Evolutionary conservation across 1,140 invertebrate species (phyloP).

Genomic region (Drosophila pseudoobscura): DNA sequence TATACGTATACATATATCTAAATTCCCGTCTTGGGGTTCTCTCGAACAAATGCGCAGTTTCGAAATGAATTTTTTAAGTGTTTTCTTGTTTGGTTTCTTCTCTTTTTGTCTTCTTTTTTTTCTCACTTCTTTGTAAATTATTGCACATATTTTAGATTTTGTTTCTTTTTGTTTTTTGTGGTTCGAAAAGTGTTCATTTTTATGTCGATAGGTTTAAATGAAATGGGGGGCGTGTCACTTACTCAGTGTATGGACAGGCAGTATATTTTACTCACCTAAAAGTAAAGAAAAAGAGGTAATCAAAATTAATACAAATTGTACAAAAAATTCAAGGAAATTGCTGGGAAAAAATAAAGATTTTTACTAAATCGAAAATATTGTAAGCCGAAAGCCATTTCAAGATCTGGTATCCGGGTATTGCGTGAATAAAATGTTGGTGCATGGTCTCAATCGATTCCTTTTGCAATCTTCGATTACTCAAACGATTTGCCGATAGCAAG

Average conservation of each 20-base stretch:
- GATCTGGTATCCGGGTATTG: too few species aligned
- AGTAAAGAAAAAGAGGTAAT: slow-evolving; percentile 6
- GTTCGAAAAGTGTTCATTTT: too few species aligned
- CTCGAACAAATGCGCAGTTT: slow-evolving; percentile 53
- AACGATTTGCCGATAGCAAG: slow-evolving; percentile 13
- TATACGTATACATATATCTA: slow-evolving; percentile 13
- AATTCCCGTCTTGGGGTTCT: slow-evolving; percentile 19
- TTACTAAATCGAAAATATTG: too few species aligned
- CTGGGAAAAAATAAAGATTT: too few species aligned
- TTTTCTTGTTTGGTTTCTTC: slow-evolving; percentile 10
- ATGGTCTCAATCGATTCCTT: too few species aligned
- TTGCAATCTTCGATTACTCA: too few species aligned
- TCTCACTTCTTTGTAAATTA: slow-evolving; percentile 27
- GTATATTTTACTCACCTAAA: slow-evolving; percentile 56
- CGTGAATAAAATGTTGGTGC: too few species aligned
- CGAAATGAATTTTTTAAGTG: slow-evolving; percentile 29
- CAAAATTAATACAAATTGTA: slow-evolving; percentile 4
- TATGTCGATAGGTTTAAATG: too few species aligned
- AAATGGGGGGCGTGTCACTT: slow-evolving; percentile 27
- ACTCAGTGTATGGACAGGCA: slow-evolving; percentile 9
- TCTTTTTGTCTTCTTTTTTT: background rate
- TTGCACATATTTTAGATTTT: slow-evolving; percentile 18
- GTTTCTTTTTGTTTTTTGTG: too few species aligned
- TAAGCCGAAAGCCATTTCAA: too few species aligned
- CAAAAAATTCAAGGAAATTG: background rate